Conservation (phyloP, 2,797 vertebrate species). For the Xenentodon cancila region DNA sequence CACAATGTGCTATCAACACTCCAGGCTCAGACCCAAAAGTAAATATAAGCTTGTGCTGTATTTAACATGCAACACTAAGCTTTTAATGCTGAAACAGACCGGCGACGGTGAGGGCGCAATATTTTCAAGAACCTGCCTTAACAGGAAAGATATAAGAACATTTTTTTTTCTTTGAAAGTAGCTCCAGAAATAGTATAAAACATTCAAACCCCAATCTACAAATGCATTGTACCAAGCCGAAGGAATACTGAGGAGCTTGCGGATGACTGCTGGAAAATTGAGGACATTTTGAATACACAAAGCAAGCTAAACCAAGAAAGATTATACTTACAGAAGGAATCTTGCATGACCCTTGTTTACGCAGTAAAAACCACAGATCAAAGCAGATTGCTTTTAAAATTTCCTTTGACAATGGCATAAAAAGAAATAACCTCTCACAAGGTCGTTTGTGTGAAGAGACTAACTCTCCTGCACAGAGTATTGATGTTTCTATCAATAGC, state of each 20-base stretch:
- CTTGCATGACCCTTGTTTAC: not conserved
- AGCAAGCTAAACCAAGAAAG: not conserved
- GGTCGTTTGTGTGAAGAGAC: constrained; percentile 2
- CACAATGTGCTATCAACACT: constrained; percentile 41
- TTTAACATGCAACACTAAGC: constrained; percentile 44
- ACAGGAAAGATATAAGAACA: not conserved
- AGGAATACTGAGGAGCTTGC: too few species aligned
- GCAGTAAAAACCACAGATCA: constrained; percentile 1
- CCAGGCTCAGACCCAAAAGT: constrained; percentile 38
- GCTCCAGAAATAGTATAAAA: constrained; percentile 2
- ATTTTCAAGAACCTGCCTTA: constrained; percentile 22
- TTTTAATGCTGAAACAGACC: constrained; percentile 42
- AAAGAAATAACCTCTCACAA: constrained; percentile 1
- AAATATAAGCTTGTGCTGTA: constrained; percentile 37
- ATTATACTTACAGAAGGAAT: not conserved
- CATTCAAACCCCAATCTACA: not conserved
- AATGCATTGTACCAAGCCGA: not conserved
- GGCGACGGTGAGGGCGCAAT: constrained; percentile 25
- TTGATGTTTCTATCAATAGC: constrained; percentile 15
- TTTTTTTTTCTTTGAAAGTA: not conserved
- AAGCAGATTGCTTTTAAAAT: constrained; percentile 43
- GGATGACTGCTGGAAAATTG: not conserved
- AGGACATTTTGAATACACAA: constrained; percentile 11
- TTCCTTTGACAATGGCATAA: constrained; percentile 7
- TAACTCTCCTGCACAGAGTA: constrained; percentile 15